A percentile compares a stretch with the other conserved stretches of the same genome.
phyloP scores from a whole-genome alignment of 2,888 invertebrate genomes.

The Trissolcus brochymenae region DNA sequence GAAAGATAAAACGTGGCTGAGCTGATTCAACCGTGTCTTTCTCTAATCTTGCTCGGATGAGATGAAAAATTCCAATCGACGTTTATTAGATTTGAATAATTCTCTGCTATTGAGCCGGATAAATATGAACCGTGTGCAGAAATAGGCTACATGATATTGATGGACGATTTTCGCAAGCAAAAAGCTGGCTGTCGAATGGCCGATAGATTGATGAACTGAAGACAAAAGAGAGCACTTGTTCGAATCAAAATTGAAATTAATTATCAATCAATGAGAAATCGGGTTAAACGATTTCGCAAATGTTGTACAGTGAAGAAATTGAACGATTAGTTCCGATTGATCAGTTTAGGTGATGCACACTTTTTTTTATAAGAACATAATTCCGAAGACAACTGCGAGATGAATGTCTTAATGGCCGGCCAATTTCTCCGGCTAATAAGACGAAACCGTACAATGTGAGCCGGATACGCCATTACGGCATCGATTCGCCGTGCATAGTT shows the following conservation, averaged over 20 bases:
- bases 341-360: no score
- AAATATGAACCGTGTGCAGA: background rate
- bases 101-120: conserved; percentile 1
- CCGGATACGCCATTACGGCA: conserved; percentile 49
- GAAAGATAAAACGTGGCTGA: conserved; percentile 6
- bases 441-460: conserved; percentile 43
- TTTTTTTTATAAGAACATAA: conserved; percentile 16
- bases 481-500: conserved; percentile 36
- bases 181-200: background rate
- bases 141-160: conserved; percentile 4
- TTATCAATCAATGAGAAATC: conserved; percentile 4
- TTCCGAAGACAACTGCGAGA: conserved; percentile 26
- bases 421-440: conserved; percentile 51
- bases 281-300: conserved; percentile 12
- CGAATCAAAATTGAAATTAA: background rate
- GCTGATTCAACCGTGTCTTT: conserved; percentile 16
- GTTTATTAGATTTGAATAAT: conserved; percentile 29
- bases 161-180: background rate
- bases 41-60: conserved; percentile 16
- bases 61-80: conserved; percentile 25
- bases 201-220: conserved; percentile 6
- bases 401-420: conserved; percentile 41
- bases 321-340: conserved; percentile 11
- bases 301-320: conserved; percentile 13
- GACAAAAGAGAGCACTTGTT: background rate